phyloP scores from a whole-genome alignment of 2,888 invertebrate species.

The Magallana nippona region DNA sequence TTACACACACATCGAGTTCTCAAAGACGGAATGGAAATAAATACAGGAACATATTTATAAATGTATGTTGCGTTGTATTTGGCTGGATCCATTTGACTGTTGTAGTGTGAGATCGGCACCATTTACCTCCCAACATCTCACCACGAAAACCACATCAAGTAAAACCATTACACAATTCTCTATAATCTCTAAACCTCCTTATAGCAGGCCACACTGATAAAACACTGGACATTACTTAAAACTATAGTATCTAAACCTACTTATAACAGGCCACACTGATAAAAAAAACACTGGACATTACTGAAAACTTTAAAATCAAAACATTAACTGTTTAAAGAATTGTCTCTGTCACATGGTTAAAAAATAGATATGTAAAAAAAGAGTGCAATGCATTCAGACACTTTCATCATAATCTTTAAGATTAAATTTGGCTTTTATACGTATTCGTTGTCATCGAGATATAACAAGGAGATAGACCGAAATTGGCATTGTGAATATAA shows the following conservation, averaged over 20 bases:
- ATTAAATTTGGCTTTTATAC: too few species aligned
- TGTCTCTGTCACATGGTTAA: too few species aligned
- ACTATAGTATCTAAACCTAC: background rate
- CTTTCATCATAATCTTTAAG: too few species aligned
- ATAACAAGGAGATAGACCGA: too few species aligned
- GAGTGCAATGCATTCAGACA: too few species aligned
- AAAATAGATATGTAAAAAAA: too few species aligned
- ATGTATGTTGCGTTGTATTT: background rate
- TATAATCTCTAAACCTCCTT: background rate
- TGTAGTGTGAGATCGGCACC: background rate
- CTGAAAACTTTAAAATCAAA: background rate
- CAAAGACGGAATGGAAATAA: too few species aligned
- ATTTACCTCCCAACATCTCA: conserved; percentile 5
- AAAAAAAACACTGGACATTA: conserved; percentile 13
- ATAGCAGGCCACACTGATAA: background rate
- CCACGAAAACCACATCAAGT: conserved; percentile 13
- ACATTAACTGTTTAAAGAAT: too few species aligned
- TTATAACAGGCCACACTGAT: background rate
- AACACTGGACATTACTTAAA: background rate
- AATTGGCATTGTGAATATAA: too few species aligned
- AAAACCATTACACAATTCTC: background rate
- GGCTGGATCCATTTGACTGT: background rate
- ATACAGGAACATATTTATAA: too few species aligned
- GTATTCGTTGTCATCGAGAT: too few species aligned
- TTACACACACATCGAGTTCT: too few species aligned